A percentile compares a stretch with the other conserved stretches of the same genome.
Conservation (phyloP, 2,797 vertebrate genomes). For the Pangasius krempfi region DNA sequence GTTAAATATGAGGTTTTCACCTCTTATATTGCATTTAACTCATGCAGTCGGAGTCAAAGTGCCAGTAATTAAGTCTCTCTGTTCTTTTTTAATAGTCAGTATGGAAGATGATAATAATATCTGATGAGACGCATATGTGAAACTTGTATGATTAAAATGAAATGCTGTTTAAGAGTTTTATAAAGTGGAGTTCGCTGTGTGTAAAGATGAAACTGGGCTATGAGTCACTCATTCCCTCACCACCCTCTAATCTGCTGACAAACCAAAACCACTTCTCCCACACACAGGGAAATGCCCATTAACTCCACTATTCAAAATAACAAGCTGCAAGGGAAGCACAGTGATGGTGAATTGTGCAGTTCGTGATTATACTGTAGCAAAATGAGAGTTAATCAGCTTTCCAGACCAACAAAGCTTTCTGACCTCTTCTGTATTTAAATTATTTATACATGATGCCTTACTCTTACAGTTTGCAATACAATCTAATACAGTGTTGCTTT, state of each 20-base stretch:
- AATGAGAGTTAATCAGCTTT: constrained; percentile 19
- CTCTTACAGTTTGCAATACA: neutral
- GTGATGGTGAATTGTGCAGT: constrained; percentile 10
- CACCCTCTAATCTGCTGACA: constrained; percentile 33
- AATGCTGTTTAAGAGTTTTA: constrained; percentile 14
- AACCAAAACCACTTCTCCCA: constrained; percentile 36
- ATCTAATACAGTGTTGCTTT: neutral
- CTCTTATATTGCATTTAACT: neutral
- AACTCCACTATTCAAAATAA: constrained; percentile 4
- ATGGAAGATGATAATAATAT: neutral
- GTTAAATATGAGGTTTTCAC: constrained; percentile 17
- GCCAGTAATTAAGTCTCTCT: neutral
- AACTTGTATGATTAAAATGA: neutral
- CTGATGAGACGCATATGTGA: neutral
- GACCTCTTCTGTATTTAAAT: neutral
- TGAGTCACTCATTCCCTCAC: constrained; percentile 38
- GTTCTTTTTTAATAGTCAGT: neutral
- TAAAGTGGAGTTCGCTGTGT: constrained; percentile 17
- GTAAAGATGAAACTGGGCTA: constrained; percentile 10
- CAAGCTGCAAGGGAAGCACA: neutral
- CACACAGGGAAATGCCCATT: constrained; percentile 34
- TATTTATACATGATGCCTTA: neutral
- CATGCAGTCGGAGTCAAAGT: neutral
- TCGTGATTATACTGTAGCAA: neutral
- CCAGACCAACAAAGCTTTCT: neutral